Percentiles rank a stretch among this genome's conserved stretches.
phyloP scores from a whole-genome alignment of 2,888 invertebrate species.

The Zele albiditarsus region DNA sequence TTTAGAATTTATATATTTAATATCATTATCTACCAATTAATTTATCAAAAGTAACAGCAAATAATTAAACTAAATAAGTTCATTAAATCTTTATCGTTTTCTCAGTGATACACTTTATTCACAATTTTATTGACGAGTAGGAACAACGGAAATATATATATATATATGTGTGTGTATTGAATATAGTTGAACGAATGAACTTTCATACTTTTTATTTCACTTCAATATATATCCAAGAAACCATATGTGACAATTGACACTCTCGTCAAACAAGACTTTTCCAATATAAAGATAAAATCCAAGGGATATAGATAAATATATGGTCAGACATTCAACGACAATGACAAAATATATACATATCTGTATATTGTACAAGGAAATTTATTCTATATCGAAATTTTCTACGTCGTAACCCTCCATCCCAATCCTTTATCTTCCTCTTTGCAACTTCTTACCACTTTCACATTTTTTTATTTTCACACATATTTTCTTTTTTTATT shows the following conservation, averaged over 20 bases:
- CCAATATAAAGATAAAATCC: not conserved
- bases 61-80: too few relatives aligned
- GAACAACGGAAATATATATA: not conserved
- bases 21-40: too few relatives aligned
- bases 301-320: constrained; percentile 10
- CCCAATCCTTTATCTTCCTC: not conserved
- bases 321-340: constrained; percentile 5
- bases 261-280: constrained; percentile 1
- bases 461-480: constrained; percentile 1
- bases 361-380: not conserved
- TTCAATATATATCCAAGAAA: not conserved
- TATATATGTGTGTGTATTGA: too few relatives aligned
- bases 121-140: not conserved
- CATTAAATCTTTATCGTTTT: not conserved
- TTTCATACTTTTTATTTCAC: not conserved
- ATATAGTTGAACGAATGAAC: too few relatives aligned
- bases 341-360: not conserved
- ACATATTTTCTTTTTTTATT: not conserved
- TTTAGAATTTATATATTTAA: too few relatives aligned
- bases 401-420: not conserved
- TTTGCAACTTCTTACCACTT: not conserved
- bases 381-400: constrained; percentile 15
- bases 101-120: not conserved
- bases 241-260: not conserved
- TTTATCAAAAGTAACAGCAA: too few relatives aligned